Conservation (phyloP, 1,140 invertebrate genomes). For the Anoplolepis gracilipes region DNA sequence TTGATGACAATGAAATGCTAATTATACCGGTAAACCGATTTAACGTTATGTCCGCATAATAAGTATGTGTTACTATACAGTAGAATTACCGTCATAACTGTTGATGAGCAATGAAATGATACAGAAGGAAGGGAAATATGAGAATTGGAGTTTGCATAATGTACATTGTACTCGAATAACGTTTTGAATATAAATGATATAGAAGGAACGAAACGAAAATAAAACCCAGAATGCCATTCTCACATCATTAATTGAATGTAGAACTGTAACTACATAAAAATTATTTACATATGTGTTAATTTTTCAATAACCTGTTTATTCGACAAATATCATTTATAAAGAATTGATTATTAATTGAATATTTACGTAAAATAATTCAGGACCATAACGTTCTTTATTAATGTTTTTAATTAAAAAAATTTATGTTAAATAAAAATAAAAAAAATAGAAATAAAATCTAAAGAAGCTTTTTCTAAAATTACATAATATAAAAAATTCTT, state of each 20-base stretch:
- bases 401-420: no score
- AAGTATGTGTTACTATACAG: conserved; percentile 21
- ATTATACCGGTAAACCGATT: conserved; percentile 39
- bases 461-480: no score
- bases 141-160: conserved; percentile 27
- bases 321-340: background rate
- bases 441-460: conserved; percentile 2
- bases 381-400: background rate
- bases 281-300: background rate
- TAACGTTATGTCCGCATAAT: conserved; percentile 29
- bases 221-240: background rate
- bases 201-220: background rate
- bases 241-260: background rate
- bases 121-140: conserved; percentile 1
- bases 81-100: conserved; percentile 1
- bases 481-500: background rate
- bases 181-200: background rate
- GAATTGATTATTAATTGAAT: background rate
- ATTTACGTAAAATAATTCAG: no score
- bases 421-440: background rate
- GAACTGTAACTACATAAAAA: background rate
- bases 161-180: background rate
- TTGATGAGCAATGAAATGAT: conserved; percentile 26
- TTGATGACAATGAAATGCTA: conserved; percentile 45
- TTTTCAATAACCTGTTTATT: conserved; percentile 11